Percentiles rank a stretch among this genome's conserved stretches.
Evolutionary conservation across 2,797 vertebrate genomes (phyloP).

Genomic region (Crocodylus rhombifer): DNA sequence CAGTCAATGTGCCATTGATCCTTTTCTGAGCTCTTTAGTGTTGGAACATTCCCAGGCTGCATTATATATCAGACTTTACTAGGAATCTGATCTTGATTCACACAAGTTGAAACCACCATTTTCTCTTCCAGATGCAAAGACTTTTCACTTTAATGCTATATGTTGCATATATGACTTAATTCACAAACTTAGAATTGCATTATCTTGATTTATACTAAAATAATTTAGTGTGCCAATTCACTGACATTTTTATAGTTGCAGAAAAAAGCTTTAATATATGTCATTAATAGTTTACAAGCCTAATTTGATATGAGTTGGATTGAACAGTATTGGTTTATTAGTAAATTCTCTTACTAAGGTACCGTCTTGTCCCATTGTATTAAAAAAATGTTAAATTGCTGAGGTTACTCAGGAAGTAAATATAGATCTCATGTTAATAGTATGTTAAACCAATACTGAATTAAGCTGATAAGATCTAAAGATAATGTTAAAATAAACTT

Average conservation of each 20-base stretch:
- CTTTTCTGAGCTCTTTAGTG: slow-evolving; percentile 47
- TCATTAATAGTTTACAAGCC: background rate
- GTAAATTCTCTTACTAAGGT: background rate
- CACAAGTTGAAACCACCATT: background rate
- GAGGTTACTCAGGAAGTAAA: background rate
- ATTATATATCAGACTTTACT: background rate
- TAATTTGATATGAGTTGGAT: background rate
- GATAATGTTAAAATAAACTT: background rate
- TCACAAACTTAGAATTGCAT: background rate
- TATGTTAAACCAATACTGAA: background rate
- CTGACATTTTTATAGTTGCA: background rate
- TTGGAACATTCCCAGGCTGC: slow-evolving; percentile 43
- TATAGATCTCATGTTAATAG: background rate
- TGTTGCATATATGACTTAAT: background rate
- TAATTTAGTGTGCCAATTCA: background rate
- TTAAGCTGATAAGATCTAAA: slow-evolving; percentile 19
- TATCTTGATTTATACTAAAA: background rate
- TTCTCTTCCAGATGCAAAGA: background rate
- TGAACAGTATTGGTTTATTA: background rate
- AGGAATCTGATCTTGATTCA: slow-evolving; percentile 11
- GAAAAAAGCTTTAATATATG: background rate
- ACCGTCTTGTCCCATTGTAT: background rate
- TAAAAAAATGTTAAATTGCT: background rate
- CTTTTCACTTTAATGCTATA: background rate
- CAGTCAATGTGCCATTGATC: slow-evolving; percentile 22